These are phyloP conservation scores for Acrocephalus arundinaceus DNA, from an alignment of 2,113 vertebrate genomes.

Conservation along the genomic window DNA sequence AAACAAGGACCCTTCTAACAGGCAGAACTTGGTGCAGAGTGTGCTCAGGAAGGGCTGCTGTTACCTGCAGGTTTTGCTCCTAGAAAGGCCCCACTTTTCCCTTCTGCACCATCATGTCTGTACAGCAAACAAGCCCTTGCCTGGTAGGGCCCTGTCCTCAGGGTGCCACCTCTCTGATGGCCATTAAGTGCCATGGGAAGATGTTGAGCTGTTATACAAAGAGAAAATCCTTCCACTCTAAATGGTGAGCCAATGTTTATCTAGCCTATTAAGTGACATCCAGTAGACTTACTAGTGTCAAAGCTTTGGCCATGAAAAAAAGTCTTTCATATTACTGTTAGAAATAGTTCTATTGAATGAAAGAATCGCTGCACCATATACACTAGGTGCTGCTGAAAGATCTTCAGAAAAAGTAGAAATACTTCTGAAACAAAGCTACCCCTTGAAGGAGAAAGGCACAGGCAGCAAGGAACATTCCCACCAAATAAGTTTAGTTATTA, in stretches of 20 bases:
- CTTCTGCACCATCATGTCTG: not conserved
- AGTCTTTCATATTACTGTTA: slow-evolving; percentile 49
- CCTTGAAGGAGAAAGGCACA: not conserved
- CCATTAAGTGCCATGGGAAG: not conserved
- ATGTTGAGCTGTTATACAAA: not conserved
- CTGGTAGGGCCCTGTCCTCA: not conserved
- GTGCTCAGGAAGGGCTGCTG: not conserved
- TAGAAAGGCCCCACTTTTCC: too few species aligned
- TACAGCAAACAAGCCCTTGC: not conserved
- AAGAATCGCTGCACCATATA: not conserved
- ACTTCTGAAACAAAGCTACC: not conserved
- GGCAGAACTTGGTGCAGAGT: not conserved
- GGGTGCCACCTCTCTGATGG: not conserved
- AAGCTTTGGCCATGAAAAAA: slow-evolving; percentile 55
- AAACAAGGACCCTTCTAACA: not conserved
- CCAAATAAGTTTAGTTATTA: not conserved
- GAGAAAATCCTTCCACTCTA: slow-evolving; percentile 14
- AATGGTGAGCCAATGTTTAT: slow-evolving; percentile 41
- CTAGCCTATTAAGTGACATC: slow-evolving; percentile 51
- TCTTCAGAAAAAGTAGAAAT: not conserved
- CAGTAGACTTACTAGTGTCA: slow-evolving; percentile 56
- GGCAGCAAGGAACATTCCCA: not conserved
- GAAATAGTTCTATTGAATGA: slow-evolving; percentile 45
- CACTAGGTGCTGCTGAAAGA: not conserved
- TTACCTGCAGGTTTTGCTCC: not conserved